Conservation (phyloP, 2,797 vertebrate species). For the Urosaurus nigricauda region DNA sequence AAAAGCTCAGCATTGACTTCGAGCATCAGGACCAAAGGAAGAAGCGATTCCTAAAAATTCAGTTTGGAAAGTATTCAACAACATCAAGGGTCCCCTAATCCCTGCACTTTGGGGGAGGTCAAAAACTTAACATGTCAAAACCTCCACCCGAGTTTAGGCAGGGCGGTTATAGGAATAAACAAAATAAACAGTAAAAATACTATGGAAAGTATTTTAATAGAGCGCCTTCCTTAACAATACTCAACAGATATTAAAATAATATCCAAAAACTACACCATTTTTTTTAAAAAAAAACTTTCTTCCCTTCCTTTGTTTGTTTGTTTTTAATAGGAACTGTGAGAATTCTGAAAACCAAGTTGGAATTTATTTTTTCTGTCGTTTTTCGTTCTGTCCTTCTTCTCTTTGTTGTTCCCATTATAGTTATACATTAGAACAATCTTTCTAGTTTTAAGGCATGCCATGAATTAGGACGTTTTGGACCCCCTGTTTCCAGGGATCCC, state of each 20-base stretch:
- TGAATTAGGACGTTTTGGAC: conserved; percentile 65
- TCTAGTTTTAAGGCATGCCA: conserved; percentile 55
- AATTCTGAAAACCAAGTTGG: neutral
- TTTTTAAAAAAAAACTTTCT: conserved; percentile 30
- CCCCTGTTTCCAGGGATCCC: conserved; percentile 54
- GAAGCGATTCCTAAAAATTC: conserved; percentile 62
- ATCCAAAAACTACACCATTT: conserved; percentile 38
- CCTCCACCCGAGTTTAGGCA: neutral
- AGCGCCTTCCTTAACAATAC: conserved; percentile 17
- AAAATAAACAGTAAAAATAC: neutral
- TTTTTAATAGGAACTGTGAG: neutral
- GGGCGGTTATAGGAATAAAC: neutral
- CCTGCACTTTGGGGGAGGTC: neutral
- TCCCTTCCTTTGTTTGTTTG: neutral
- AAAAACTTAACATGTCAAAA: conserved; percentile 6
- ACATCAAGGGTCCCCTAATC: conserved; percentile 39
- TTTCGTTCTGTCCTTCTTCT: neutral
- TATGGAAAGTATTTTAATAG: conserved; percentile 28
- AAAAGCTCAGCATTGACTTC: conserved; percentile 76
- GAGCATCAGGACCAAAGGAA: conserved; percentile 62
- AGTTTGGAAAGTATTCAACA: conserved; percentile 64
- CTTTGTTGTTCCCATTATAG: conserved; percentile 21
- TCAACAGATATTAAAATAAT: conserved; percentile 51
- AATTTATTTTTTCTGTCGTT: neutral
- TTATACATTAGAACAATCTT: conserved; percentile 42